phyloP scores from a whole-genome alignment of 2,113 vertebrate species.

The Lota lota region DNA sequence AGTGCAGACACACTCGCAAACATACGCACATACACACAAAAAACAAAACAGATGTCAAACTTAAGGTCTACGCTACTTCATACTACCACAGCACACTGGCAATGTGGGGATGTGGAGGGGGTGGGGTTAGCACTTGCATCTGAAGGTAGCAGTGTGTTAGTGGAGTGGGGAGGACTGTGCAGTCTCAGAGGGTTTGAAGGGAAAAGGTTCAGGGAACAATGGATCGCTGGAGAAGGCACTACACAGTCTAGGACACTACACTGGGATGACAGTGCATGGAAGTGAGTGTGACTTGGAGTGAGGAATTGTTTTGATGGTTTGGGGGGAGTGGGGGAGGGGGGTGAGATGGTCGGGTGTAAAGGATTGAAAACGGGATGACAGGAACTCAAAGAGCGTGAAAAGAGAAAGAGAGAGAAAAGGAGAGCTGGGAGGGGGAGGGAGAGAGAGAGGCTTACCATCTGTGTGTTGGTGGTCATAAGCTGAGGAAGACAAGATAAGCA shows the following conservation, averaged over 20 bases:
- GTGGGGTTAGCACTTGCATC: too few relatives aligned
- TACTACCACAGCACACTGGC: slow-evolving; percentile 45
- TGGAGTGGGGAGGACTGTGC: slow-evolving; percentile 43
- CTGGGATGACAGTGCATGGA: slow-evolving; percentile 51
- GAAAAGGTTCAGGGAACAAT: slow-evolving; percentile 43
- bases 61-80: slow-evolving; percentile 34
- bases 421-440: slow-evolving; percentile 64
- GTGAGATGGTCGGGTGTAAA: not conserved
- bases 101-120: slow-evolving; percentile 52
- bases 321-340: slow-evolving; percentile 23
- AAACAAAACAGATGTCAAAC: slow-evolving; percentile 56
- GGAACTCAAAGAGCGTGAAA: slow-evolving; percentile 51
- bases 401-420: slow-evolving; percentile 74
- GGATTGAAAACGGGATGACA: slow-evolving; percentile 31
- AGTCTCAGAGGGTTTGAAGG: slow-evolving; percentile 47
- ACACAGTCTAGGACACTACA: slow-evolving; percentile 33
- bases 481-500: slow-evolving; percentile 85
- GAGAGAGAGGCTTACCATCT: slow-evolving; percentile 93
- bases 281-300: slow-evolving; percentile 43
- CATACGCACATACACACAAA: slow-evolving; percentile 22
- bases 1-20: slow-evolving; percentile 24
- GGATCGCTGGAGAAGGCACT: slow-evolving; percentile 19
- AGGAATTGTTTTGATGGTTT: slow-evolving; percentile 46
- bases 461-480: slow-evolving; percentile 96
- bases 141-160: slow-evolving; percentile 32